Evolutionary conservation across 2,888 invertebrate species (phyloP), one percentile per base, ranked within the genome.

Genomic region (Cheilosia vulpina): DNA sequence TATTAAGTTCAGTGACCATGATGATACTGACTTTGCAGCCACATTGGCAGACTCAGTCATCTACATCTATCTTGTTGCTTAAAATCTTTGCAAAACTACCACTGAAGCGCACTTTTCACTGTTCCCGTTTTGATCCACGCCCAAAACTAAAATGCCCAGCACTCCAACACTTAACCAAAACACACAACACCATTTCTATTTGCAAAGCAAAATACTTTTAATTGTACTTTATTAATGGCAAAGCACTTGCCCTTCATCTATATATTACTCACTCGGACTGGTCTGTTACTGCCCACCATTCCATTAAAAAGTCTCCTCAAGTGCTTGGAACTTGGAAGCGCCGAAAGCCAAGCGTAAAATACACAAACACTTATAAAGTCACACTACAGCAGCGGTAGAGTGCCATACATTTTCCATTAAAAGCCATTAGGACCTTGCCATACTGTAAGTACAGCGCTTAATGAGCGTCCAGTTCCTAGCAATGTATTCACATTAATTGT

Each of bases 361-460:
- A 43, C 27, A 19, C 52, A 55, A 38, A 38, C 43, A 66, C 41
- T 31, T 21, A 50, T 13, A 41, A 27, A 38, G 45, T 53, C 41
- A 34, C 58, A 62, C 43, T 58, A 50, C 71, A 68, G 13, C 69
- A 52, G 57, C 34, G 52, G 19, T 1, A 72, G 55, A 81, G 76
- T 45, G 73, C 78, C 82, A 82, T 82, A 78, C 66, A 87, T 82
- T 82, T 78, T 87, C 77, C 87, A 87, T 82, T 87, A 87, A 82
- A 87, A 78, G 77, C 87, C 87, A 87, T 87, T 82, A 87, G 77
- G 87, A 78, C 63, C 58, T 52, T 72, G 66, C 58, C 81, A 57
- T 71, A 55, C 60, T 66, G 60, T 50, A 76, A 80, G 80, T 66
- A 71, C 68, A 80, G 58, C 50, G 80, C 75, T 84, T 84, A 76